phyloP scores from a whole-genome alignment of 2,888 invertebrate species.

The Xylocampa areola region DNA sequence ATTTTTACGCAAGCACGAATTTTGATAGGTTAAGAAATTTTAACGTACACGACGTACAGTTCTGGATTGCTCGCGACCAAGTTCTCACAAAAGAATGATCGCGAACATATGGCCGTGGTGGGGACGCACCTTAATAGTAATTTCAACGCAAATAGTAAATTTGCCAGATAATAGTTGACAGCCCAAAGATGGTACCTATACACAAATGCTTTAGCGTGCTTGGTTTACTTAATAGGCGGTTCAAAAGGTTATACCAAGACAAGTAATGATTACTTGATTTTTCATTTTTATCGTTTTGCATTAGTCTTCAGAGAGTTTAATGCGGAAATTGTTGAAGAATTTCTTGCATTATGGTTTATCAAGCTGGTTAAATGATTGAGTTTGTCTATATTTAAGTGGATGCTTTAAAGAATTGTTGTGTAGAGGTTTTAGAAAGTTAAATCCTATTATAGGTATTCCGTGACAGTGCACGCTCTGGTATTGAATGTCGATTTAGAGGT shows the following conservation, averaged over 20 bases:
- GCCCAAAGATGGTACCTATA: slow-evolving; percentile 57
- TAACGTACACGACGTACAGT: no score
- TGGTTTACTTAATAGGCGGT: slow-evolving; percentile 47
- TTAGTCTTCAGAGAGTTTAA: slow-evolving; percentile 19
- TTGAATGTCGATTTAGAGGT: background rate
- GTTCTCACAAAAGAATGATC: no score
- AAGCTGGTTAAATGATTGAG: background rate
- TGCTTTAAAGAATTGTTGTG: background rate
- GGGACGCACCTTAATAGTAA: slow-evolving; percentile 30
- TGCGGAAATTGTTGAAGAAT: background rate
- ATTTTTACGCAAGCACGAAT: no score
- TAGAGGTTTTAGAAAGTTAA: background rate
- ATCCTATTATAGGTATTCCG: background rate
- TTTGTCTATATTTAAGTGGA: background rate
- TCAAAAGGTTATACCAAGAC: slow-evolving; percentile 61
- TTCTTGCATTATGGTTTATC: background rate
- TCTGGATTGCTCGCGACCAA: no score
- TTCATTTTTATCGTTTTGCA: slow-evolving; percentile 42
- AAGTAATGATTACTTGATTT: slow-evolving; percentile 42
- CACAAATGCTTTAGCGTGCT: slow-evolving; percentile 47
- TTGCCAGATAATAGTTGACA: slow-evolving; percentile 53
- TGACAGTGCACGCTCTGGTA: background rate
- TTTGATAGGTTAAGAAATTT: no score
- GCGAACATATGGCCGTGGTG: no score
- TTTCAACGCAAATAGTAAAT: slow-evolving; percentile 32